Conservation (phyloP, 2,113 vertebrate genomes). For the Cacatua alba region DNA sequence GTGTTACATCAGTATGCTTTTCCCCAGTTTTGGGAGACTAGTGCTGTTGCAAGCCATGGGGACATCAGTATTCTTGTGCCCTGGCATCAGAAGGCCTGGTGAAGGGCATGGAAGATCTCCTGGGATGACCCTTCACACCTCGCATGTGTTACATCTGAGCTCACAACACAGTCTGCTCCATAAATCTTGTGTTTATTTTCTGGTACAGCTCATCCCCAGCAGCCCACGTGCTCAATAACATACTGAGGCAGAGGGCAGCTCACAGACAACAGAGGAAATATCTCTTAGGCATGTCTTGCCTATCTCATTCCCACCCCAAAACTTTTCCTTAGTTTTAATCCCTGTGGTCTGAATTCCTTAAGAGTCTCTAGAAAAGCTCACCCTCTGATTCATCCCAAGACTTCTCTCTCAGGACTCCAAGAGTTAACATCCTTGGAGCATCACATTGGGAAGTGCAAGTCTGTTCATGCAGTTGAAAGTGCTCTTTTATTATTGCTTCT, state of each 20-base stretch:
- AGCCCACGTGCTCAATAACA: accelerated
- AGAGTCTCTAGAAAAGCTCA: neutral
- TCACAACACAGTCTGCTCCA: neutral
- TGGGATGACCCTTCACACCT: neutral
- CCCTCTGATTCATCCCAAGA: neutral
- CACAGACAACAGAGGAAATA: neutral
- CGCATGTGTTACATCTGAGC: neutral
- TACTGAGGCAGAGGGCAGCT: neutral
- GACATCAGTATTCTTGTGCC: neutral
- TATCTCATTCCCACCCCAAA: neutral
- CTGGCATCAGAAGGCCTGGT: neutral
- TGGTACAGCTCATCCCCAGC: neutral
- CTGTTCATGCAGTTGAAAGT: neutral
- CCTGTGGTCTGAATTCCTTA: neutral
- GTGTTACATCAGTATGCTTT: neutral
- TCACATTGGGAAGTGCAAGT: neutral
- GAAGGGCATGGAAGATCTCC: neutral
- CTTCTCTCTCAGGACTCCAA: neutral
- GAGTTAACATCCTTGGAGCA: constrained; percentile 2
- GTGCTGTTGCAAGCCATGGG: neutral
- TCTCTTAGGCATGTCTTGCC: neutral
- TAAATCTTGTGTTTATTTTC: constrained; percentile 12
- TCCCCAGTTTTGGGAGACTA: neutral
- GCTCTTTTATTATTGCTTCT: constrained; percentile 35
- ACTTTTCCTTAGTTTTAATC: neutral